Percentiles rank a stretch among this genome's conserved stretches.
phyloP scores from a whole-genome alignment of 2,113 vertebrate species.

The Bubo bubo region DNA sequence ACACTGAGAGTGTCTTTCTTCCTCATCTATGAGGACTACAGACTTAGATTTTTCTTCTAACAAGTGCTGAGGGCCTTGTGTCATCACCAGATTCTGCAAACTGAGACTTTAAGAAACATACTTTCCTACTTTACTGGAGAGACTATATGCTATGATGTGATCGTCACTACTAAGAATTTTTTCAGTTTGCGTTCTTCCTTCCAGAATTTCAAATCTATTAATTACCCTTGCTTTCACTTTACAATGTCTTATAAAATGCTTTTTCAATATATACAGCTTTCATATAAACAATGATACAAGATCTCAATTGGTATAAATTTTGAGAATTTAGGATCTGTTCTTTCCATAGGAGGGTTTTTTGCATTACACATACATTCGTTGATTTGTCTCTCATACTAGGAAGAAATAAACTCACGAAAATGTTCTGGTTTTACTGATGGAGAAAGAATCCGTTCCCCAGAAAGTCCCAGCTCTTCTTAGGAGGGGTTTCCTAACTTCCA shows the following conservation, averaged over 20 bases:
- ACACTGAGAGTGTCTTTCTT: not conserved
- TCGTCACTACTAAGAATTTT: not conserved
- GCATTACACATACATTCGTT: not conserved
- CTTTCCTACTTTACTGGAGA: not conserved
- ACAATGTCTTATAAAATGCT: not conserved
- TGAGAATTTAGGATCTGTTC: not conserved
- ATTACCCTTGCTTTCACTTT: not conserved
- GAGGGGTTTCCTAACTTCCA: not conserved
- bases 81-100: not conserved
- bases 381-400: not conserved
- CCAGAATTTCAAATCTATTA: not conserved
- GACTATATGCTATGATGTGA: not conserved
- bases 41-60: not conserved
- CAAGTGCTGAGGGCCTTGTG: not conserved
- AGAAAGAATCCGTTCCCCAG: not conserved
- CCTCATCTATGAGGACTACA: not conserved
- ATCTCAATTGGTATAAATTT: not conserved
- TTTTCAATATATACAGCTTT: not conserved
- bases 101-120: not conserved
- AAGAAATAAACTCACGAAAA: not conserved
- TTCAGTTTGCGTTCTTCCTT: not conserved
- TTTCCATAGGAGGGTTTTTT: not conserved
- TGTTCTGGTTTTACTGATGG: not conserved
- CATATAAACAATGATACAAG: not conserved
- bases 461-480: not conserved